Evolutionary conservation across 2,888 invertebrate species (phyloP), one percentile per base, ranked within the genome.

Genomic region (Tetragnatha montana): DNA sequence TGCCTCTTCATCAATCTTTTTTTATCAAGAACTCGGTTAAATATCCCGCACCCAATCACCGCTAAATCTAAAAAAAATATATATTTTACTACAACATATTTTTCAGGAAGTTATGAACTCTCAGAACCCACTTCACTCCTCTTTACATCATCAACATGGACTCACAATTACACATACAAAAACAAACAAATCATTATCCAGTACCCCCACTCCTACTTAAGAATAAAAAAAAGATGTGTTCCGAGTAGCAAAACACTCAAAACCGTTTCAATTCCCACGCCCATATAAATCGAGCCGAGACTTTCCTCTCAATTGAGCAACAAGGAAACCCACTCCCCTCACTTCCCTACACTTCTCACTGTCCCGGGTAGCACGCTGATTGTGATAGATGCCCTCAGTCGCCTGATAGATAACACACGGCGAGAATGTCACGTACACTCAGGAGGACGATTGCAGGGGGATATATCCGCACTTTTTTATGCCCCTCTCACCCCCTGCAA

Each of bases 241-340:
- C 0, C 74, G 35, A 22, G 8, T 10, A 7, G 35, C 35, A 6
- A 17, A 22, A 74, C 74, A 35, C 22, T 74, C 35, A 74, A 35
- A 22, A 74, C 22, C 74, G 35, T 74, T 22, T 74, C 35, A 22
- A 22, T 22, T 22, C 74, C 1, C 35, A 8, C 50, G 73, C 76
- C 69, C 78, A 50, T 78, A 85, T 85, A 75, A 70, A 78, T 50
- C 69, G 12, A 22, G 71, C 51, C 10, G 14, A 78, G 69, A 50
- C n/a, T 47, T 83, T 75, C 17, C 35, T 71, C 85, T 78, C 70
- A 69, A 85, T 78, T 47, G 76, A 75, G 85, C 76, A 85, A 85
- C 85, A 85, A 85, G 85, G 78, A 85, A 85, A 85, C 70, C 78
- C 85, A 85, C 85, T 85, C 50, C 71, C 78, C 78, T 78, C 70